These are phyloP conservation scores for Tinea semifulvella DNA, from an alignment of 2,888 invertebrate species.

Conservation along the genomic window DNA sequence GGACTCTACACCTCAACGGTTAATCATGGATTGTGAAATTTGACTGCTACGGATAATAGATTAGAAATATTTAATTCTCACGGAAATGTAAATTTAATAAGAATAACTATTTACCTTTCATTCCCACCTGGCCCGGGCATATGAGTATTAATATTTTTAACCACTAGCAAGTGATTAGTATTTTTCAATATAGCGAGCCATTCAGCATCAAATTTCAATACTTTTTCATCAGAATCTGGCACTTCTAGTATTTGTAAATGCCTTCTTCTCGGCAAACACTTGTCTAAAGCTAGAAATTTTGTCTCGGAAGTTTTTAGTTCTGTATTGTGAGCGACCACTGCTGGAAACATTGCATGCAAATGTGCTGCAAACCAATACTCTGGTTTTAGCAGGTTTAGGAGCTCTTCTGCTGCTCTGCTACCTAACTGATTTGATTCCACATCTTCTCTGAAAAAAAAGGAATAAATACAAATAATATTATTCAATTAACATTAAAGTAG, in stretches of 20 bases:
- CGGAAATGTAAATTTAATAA: too few species aligned
- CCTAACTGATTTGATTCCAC: constrained; percentile 85
- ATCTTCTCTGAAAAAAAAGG: constrained; percentile 77
- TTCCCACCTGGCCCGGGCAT: constrained; percentile 82
- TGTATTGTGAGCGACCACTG: constrained; percentile 78
- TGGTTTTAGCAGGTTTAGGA: constrained; percentile 84
- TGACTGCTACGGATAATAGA: too few species aligned
- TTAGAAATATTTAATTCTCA: too few species aligned
- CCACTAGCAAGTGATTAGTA: constrained; percentile 88
- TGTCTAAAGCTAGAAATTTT: constrained; percentile 94
- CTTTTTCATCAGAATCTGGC: constrained; percentile 61
- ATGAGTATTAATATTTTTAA: constrained; percentile 73
- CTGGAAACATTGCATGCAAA: constrained; percentile 95
- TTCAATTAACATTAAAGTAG: too few species aligned
- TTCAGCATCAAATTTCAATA: constrained; percentile 85
- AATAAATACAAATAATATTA: too few species aligned
- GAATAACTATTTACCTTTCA: constrained; percentile 62
- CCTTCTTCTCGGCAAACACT: constrained; percentile 88
- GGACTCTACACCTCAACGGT: too few species aligned
- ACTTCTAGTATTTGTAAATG: constrained; percentile 87
- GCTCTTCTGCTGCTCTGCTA: constrained; percentile 83
- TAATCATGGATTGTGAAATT: too few species aligned
- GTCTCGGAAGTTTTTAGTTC: constrained; percentile 48
- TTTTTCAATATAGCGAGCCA: constrained; percentile 90
- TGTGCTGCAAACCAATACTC: constrained; percentile 97